Evolutionary conservation across 2,113 vertebrate species (phyloP), one percentile per base, ranked within the genome.

Genomic region (Channa maculata): DNA sequence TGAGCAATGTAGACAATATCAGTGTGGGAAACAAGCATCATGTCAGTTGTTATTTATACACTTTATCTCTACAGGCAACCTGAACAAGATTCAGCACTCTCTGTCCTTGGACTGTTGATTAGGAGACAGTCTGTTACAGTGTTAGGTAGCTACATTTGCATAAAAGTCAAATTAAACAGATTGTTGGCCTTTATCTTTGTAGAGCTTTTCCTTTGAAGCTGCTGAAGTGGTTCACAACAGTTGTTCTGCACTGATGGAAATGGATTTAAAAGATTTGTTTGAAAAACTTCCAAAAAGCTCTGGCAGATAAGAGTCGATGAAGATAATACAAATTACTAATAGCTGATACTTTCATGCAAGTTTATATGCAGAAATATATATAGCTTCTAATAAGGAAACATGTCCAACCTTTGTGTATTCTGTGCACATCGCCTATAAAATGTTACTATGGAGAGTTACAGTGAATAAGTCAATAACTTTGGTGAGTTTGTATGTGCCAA

Each of bases 401-500:
- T 24, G 24, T 24, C 24, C 24, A 24, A 24, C 24, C 24, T 24
- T 24, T 24, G 24, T 24, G 24, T 24, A 24, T 24, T 24, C 24
- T 24, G 24, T 24, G 24, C 24, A 24, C 24, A 24, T 24, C 24
- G 24, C 24, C 24, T 24, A 24, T 24, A 24, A 24, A 24, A 24
- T 24, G 61, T 74, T 41, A 48, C 72, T 67, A 65, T 69, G 71
- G 60, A 64, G 54, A 77, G 46, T 15, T 48, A 48, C 54, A 37
- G 50, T 72, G 54, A 67, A 72, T 33, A 78, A 55, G 79, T 71
- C 34, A 64, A 34, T 50, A 59, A 70, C 37, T 54, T 59, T 83
- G 45, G 60, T 33, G 55, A 55, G 37, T 83, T 41, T 57, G 59
- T 41, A n/a, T 8, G 12, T 64, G 61, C 37, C 61, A 64, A n/a